A percentile compares a stretch with the other conserved stretches of the same genome.
Conservation (phyloP, 1,140 invertebrate species). For the Littorina saxatilis region DNA sequence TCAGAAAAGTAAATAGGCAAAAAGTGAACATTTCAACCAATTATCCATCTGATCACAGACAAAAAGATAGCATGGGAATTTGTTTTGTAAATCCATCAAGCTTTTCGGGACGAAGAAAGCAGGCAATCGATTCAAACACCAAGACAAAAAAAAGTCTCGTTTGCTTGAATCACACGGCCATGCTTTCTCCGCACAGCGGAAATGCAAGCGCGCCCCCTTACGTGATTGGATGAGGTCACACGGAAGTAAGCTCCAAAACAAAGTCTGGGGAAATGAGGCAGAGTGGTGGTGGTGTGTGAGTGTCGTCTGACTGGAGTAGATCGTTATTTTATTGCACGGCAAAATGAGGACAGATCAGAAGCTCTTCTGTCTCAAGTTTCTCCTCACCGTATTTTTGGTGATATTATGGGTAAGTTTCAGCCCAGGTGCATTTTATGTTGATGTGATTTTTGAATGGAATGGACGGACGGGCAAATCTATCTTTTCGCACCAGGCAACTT, state of each 20-base stretch:
- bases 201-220: slow-evolving; percentile 36
- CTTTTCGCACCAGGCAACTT: slow-evolving; percentile 4
- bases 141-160: too few species aligned
- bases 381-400: slow-evolving; percentile 41
- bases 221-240: slow-evolving; percentile 39
- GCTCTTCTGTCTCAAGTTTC: slow-evolving; percentile 45
- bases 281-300: background rate
- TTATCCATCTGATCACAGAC: too few species aligned
- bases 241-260: slow-evolving; percentile 46
- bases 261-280: slow-evolving; percentile 28
- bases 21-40: too few species aligned
- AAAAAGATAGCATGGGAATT: too few species aligned
- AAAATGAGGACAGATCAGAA: slow-evolving; percentile 56
- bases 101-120: too few species aligned
- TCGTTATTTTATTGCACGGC: slow-evolving; percentile 1
- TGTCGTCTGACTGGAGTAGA: background rate
- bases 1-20: too few species aligned
- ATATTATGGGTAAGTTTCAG: slow-evolving; percentile 46
- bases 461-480: too few species aligned
- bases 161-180: background rate
- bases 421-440: background rate
- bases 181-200: slow-evolving; percentile 12
- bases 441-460: background rate
- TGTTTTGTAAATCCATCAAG: too few species aligned
- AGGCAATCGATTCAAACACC: too few species aligned